phyloP scores from a whole-genome alignment of 2,888 invertebrate species.

The Thymelicus lineola region DNA sequence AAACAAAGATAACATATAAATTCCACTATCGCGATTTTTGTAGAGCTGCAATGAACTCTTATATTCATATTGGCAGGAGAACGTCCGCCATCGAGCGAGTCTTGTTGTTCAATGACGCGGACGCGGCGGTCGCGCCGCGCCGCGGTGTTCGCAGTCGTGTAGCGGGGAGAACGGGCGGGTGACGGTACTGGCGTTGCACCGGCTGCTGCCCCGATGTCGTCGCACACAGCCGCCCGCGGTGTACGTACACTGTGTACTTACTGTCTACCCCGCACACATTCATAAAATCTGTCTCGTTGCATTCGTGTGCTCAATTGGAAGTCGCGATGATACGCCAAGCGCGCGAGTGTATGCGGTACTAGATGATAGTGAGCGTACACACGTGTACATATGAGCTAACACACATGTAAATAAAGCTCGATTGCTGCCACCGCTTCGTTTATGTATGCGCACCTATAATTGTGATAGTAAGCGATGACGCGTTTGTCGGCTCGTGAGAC shows the following conservation, averaged over 20 bases:
- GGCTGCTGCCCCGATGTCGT: conserved; percentile 82
- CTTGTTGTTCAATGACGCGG: conserved; percentile 85
- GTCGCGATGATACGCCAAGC: conserved; percentile 63
- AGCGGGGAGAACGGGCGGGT: conserved; percentile 77
- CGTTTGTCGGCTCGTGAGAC: conserved; percentile 82
- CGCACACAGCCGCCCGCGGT: conserved; percentile 67
- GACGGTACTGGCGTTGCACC: conserved; percentile 68
- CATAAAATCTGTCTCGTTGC: conserved; percentile 75
- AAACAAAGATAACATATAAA: conserved; percentile 78
- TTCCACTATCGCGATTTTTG: conserved; percentile 82
- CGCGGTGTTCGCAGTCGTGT: conserved; percentile 81
- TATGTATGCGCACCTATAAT: conserved; percentile 81
- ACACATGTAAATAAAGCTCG: conserved; percentile 74
- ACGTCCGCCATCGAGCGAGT: conserved; percentile 83
- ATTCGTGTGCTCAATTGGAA: conserved; percentile 74
- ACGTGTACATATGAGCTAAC: conserved; percentile 63
- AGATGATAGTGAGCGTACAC: conserved; percentile 62
- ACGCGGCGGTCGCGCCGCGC: conserved; percentile 71
- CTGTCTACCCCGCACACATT: conserved; percentile 61
- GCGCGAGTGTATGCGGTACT: conserved; percentile 62
- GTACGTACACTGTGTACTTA: conserved; percentile 49
- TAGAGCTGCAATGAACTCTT: conserved; percentile 77
- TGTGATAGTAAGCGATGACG: conserved; percentile 82
- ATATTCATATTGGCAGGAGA: conserved; percentile 83
- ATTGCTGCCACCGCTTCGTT: conserved; percentile 74